Base-by-base conservation (phyloP, 2,888 invertebrate genomes). In the Tenthredo notha region DNA sequence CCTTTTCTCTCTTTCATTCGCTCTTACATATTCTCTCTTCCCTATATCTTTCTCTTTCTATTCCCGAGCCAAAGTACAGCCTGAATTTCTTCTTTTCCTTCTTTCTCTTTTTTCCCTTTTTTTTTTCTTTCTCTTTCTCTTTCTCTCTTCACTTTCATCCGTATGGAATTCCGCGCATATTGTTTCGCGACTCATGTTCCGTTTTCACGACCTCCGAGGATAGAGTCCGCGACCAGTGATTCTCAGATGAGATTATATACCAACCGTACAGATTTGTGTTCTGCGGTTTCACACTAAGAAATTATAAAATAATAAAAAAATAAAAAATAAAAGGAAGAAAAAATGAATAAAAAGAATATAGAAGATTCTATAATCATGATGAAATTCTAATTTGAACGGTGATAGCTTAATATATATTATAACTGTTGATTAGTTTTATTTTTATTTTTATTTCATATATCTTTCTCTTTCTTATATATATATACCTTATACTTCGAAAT, bases 81-180 rank as follows among this genome's bases (percentile, higher is more conserved):
- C 78, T 21, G 29, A 54, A 77, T 18, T 72, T 84, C n/a, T 47
- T 50, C 33, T 54, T 50, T 50, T 15, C 6, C 7, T 25, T 25
- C 33, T 7, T 40, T 18, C 9, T n/a, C 40, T 18, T 10, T 33
- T 80, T n/a, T 21, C 29, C 0, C 70, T 5, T 1, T 43, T 40
- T 70, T 70, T 33, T 37, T 37, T 2, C 7, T 7, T 6, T 37
- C 6, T 15, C 0, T 29, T 72, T 72, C 21, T 40, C 33, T 33
- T 4, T 15, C 67, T n/a, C 33, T 40, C 43, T 15, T 47, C 12
- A 37, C 50, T 84, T 80, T 70, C 75, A n/a, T 72, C 50, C 84
- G 75, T 84, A 29, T 12, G 29, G 83, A 47, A 80, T 83, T 83
- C 70, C 67, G 83, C 67, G 67, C n/a, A 61, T 80, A 61, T 80